These are phyloP conservation scores for Sterna hirundo DNA, from an alignment of 2,113 vertebrate species.

Conservation along the genomic window DNA sequence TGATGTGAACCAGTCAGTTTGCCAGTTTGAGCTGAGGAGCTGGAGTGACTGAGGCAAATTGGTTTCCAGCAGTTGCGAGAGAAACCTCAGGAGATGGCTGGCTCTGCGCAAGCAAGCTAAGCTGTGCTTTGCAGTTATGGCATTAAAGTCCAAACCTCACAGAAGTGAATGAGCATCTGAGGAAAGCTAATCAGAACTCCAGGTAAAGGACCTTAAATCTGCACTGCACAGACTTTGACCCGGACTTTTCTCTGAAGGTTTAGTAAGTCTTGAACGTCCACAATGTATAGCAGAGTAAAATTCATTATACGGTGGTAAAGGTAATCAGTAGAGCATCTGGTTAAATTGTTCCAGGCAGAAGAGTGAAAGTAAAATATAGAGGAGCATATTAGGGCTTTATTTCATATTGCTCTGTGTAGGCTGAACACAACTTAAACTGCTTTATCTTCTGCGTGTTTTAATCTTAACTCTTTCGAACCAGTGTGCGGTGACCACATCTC, in stretches of 20 bases:
- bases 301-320: conserved; percentile 33
- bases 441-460: conserved; percentile 17
- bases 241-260: conserved; percentile 35
- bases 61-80: conserved; percentile 60
- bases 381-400: conserved; percentile 9
- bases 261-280: conserved; percentile 36
- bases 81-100: conserved; percentile 62
- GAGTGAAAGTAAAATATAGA: conserved; percentile 34
- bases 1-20: conserved; percentile 58
- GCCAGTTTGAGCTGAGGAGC: conserved; percentile 32
- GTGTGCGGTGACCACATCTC: background rate
- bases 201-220: conserved; percentile 64
- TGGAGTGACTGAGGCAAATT: conserved; percentile 62
- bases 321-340: conserved; percentile 51
- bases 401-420: conserved; percentile 5
- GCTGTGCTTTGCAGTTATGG: conserved; percentile 58
- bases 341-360: conserved; percentile 56
- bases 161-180: conserved; percentile 67
- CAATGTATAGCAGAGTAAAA: conserved; percentile 39
- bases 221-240: conserved; percentile 46
- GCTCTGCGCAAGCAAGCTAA: conserved; percentile 59
- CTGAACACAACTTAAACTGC: conserved; percentile 11
- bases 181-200: conserved; percentile 65
- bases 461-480: conserved; percentile 23
- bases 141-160: conserved; percentile 62